Evolutionary conservation across 1,140 invertebrate species (phyloP).

Genomic region (Tribolium castaneum): DNA sequence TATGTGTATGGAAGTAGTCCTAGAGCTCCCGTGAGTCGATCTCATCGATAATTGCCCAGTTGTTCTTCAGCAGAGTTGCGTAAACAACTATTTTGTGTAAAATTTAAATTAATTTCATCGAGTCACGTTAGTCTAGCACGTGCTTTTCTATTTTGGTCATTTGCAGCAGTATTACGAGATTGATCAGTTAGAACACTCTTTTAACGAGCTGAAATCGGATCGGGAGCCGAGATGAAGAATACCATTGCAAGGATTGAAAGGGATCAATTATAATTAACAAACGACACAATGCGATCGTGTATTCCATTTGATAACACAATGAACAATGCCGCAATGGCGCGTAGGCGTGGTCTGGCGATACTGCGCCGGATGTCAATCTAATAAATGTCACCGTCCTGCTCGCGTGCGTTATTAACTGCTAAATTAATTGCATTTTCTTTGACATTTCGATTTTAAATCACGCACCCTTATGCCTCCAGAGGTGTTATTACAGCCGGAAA

Average conservation of each 20-base stretch:
- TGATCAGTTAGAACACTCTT: conserved; percentile 2
- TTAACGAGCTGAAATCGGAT: conserved; percentile 23
- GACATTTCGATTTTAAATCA: conserved; percentile 50
- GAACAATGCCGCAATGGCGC: conserved; percentile 51
- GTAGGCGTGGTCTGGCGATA: conserved; percentile 41
- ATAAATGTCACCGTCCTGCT: conserved; percentile 51
- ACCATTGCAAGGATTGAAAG: conserved; percentile 39
- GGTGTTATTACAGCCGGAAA: conserved; percentile 19
- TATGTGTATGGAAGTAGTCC: neutral
- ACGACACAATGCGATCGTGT: conserved; percentile 44
- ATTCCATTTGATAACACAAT: conserved; percentile 45
- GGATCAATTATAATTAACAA: conserved; percentile 52
- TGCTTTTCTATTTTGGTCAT: conserved; percentile 20
- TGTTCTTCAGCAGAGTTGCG: conserved; percentile 25
- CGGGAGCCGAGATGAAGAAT: conserved; percentile 35
- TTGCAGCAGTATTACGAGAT: neutral
- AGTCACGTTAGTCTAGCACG: conserved; percentile 33
- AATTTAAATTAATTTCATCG: conserved; percentile 33
- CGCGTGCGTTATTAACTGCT: conserved; percentile 52
- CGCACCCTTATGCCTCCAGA: conserved; percentile 42
- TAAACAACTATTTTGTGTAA: conserved; percentile 39
- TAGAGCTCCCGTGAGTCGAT: conserved; percentile 24
- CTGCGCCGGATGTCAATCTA: conserved; percentile 53
- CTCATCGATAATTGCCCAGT: conserved; percentile 40
- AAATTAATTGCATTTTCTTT: conserved; percentile 54